These are phyloP conservation scores for Mamestra brassicae DNA, from an alignment of 2,888 invertebrate genomes.

Conservation along the genomic window DNA sequence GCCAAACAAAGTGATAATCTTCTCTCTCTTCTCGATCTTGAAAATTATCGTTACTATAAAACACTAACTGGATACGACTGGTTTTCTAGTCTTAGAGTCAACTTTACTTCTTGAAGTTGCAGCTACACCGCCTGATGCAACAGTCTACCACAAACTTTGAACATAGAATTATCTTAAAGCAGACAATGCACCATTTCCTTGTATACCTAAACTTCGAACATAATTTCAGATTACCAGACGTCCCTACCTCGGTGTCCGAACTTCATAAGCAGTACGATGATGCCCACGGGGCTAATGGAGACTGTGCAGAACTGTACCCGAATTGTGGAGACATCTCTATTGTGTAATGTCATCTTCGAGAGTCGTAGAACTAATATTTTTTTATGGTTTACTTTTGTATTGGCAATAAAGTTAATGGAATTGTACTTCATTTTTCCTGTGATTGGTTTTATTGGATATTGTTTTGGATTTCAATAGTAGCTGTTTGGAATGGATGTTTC, in stretches of 20 bases:
- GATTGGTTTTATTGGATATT: conserved; percentile 3
- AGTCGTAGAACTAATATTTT: conserved; percentile 1
- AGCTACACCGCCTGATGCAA: conserved; percentile 10
- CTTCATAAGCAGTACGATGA: conserved; percentile 86
- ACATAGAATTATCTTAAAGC: conserved; percentile 16
- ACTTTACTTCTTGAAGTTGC: no score
- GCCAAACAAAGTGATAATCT: no score
- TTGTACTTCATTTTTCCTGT: not conserved
- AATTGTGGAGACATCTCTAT: conserved; percentile 67
- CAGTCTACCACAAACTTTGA: conserved; percentile 19
- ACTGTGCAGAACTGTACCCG: conserved; percentile 76
- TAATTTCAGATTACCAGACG: conserved; percentile 87
- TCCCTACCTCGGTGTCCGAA: conserved; percentile 76
- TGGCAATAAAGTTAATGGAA: conserved; percentile 54
- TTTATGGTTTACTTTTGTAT: conserved; percentile 36
- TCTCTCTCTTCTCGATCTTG: no score
- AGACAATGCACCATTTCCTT: conserved; percentile 52
- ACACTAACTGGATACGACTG: no score
- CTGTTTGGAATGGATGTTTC: no score
- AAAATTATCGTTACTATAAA: no score
- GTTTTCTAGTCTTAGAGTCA: no score
- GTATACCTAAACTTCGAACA: conserved; percentile 62
- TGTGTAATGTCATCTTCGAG: conserved; percentile 13
- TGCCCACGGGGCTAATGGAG: conserved; percentile 78
- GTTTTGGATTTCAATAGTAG: not conserved